phyloP scores from a whole-genome alignment of 2,113 vertebrate species.

The Elaphurus davidianus region DNA sequence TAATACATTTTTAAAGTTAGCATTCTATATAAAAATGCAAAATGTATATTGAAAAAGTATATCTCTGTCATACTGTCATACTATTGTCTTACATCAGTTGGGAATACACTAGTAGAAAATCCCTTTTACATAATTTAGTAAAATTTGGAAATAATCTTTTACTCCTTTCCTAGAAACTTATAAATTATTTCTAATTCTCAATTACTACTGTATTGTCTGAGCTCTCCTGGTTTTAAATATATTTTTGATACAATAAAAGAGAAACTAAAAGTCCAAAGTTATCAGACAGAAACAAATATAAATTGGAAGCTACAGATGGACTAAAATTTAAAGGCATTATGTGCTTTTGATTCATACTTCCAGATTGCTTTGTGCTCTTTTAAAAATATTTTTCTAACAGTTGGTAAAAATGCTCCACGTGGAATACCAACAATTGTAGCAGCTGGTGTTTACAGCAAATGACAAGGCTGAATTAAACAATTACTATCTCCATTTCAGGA shows the following conservation, averaged over 20 bases:
- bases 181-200: not conserved
- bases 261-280: slow-evolving; percentile 1
- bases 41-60: not conserved
- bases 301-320: not conserved
- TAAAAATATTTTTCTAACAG: slow-evolving; percentile 30
- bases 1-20: not conserved
- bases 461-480: slow-evolving; percentile 53
- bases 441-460: slow-evolving; percentile 43
- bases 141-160: slow-evolving; percentile 9
- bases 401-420: not conserved
- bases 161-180: not conserved
- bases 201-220: not conserved
- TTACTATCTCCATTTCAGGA: slow-evolving; percentile 50
- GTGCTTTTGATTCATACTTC: not conserved
- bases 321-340: not conserved
- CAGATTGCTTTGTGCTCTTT: not conserved
- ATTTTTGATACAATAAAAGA: not conserved
- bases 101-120: not conserved
- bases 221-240: not conserved
- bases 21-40: not conserved
- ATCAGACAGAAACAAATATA: slow-evolving; percentile 26
- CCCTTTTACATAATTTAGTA: not conserved
- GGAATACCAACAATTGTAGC: slow-evolving; percentile 45
- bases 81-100: not conserved
- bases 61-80: not conserved